These are phyloP conservation scores for Mungos mungo DNA, from an alignment of 2,113 vertebrate species.

Conservation along the genomic window DNA sequence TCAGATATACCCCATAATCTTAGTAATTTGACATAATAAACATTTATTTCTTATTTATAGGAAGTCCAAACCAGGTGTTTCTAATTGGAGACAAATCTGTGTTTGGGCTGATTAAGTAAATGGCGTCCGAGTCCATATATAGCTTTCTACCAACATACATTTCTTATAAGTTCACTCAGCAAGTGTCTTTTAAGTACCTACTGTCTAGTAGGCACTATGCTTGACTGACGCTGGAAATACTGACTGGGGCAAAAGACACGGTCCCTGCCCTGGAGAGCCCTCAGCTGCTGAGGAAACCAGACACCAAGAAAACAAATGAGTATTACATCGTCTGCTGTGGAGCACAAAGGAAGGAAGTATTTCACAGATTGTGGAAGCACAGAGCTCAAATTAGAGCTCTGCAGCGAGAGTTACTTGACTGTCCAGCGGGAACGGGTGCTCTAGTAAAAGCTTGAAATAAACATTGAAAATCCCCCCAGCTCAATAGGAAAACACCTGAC, in stretches of 20 bases:
- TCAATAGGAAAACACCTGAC: not conserved
- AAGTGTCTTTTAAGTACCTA: not conserved
- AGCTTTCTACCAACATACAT: not conserved
- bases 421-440: not conserved
- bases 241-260: not conserved
- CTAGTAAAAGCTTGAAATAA: not conserved
- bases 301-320: not conserved
- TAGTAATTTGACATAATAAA: not conserved
- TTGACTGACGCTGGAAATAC: not conserved
- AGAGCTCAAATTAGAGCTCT: not conserved
- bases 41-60: not conserved
- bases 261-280: not conserved
- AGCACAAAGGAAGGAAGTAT: not conserved
- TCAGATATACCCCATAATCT: not conserved
- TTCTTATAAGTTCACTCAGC: not conserved
- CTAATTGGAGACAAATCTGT: not conserved
- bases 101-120: not conserved
- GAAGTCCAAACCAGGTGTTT: slow-evolving; percentile 23
- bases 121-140: not conserved
- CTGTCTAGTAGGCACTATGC: not conserved
- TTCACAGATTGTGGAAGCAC: not conserved
- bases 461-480: not conserved
- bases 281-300: not conserved
- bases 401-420: not conserved
- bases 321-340: not conserved